Evolutionary conservation across 2,113 vertebrate genomes (phyloP), one percentile per base, ranked within the genome.

Genomic region (Camelus bactrianus): DNA sequence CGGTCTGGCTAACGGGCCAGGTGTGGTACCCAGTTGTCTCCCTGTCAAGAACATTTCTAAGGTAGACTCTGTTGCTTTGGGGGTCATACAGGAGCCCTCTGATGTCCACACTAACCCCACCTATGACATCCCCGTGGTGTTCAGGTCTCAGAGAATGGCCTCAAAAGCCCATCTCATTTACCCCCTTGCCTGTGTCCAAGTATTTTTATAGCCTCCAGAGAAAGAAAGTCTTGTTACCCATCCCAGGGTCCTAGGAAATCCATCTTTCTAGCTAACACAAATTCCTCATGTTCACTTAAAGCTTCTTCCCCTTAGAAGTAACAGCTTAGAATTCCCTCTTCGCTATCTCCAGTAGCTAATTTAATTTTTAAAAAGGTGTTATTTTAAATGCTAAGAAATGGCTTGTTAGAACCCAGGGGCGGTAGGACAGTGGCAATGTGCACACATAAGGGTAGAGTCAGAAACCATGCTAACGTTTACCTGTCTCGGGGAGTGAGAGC

Each of bases 361-460:
- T 91, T 94, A 93, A 75, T 96, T 95, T 94, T 95, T 97, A 94
- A 95, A 86, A 65, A 97, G 22, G 14, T 91, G 30, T 79, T 94
- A 76, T 97, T 97, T 96, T 84, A 97, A 93, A 87, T 92, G 85
- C 52, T 97, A 96, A 96, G 93, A 97, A 95, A 96, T 89, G n/a
- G 13, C 60, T 86, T 48, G 4, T 69, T 72, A 42, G 32, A 85
- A 76, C 48, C 83, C 93, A 54, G 54, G 93, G 82, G n/a, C 42
- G 35, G 48, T 76, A 24, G 48, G 32, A 62, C 28, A 90, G 10
- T 46, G 79, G n/a, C 42, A 46, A 2, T 69, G 22, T 93, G 75
- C 56, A 10, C 52, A 67, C 28, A 8, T 11, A 32, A 76, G 14
- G 30, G 38, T 35, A 64, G 46, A 75, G 56, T 6, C 58, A 22